Evolutionary conservation across 2,888 invertebrate species (phyloP).

Genomic region (Agriopis leucophaearia): DNA sequence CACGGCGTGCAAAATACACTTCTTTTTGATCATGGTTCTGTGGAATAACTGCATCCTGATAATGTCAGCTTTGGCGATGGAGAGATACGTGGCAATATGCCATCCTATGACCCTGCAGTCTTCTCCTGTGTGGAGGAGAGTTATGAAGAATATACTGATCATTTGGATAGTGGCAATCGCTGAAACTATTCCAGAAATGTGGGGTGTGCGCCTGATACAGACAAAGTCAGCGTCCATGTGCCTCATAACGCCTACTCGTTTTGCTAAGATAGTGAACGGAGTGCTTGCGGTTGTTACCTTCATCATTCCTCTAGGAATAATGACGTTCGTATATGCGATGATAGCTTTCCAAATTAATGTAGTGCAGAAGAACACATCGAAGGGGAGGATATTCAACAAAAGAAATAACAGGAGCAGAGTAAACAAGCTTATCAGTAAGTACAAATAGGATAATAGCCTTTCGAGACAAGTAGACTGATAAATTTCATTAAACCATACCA

Average conservation of each 20-base stretch:
- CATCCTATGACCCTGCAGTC: constrained; percentile 61
- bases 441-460: neutral
- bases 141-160: constrained; percentile 59
- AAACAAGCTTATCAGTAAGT: constrained; percentile 70
- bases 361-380: constrained; percentile 51
- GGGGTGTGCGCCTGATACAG: constrained; percentile 58
- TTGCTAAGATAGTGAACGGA: constrained; percentile 60
- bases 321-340: constrained; percentile 66
- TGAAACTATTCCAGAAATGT: constrained; percentile 63
- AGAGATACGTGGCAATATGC: constrained; percentile 68
- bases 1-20: constrained; percentile 63
- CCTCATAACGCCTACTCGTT: constrained; percentile 59
- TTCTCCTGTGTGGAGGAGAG: constrained; percentile 59
- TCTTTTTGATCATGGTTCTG: constrained; percentile 58
- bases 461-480: neutral
- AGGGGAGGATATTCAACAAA: constrained; percentile 63
- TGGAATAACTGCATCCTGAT: constrained; percentile 69
- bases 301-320: constrained; percentile 62
- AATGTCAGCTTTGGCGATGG: constrained; percentile 67
- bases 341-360: constrained; percentile 65
- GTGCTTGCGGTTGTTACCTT: constrained; percentile 63
- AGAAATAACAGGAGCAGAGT: constrained; percentile 65
- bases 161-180: constrained; percentile 64
- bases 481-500: no score
- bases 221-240: constrained; percentile 57